Percentiles rank a stretch among this genome's conserved stretches.
These are phyloP conservation scores for Dorcus parallelipipedus DNA, from an alignment of 2,888 invertebrate species.

Conservation along the genomic window DNA sequence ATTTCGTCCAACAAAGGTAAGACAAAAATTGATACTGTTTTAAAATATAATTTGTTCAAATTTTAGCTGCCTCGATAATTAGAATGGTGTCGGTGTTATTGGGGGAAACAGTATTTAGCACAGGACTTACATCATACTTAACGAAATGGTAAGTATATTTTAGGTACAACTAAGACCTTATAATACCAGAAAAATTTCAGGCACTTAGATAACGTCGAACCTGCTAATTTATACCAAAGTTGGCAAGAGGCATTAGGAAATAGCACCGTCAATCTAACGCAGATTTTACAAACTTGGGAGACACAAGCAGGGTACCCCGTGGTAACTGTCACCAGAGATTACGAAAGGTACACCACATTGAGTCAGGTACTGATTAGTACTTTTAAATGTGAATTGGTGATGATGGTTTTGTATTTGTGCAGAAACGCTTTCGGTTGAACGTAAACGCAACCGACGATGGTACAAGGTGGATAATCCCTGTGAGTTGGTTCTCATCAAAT, in stretches of 20 bases:
- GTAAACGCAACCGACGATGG: conserved; percentile 46
- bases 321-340: conserved; percentile 14
- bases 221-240: conserved; percentile 1
- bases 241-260: background rate
- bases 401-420: background rate
- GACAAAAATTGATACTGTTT: no score
- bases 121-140: conserved; percentile 1
- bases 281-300: conserved; percentile 12
- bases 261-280: conserved; percentile 1
- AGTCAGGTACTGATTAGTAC: conserved; percentile 33
- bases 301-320: conserved; percentile 20
- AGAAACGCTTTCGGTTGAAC: background rate
- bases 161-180: background rate
- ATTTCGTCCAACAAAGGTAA: conserved; percentile 62
- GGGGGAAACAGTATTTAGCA: background rate
- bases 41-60: no score
- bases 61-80: conserved; percentile 13
- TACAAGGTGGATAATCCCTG: conserved; percentile 7
- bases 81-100: conserved; percentile 7
- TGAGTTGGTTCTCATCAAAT: conserved; percentile 6
- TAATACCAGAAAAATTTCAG: background rate
- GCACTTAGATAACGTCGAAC: conserved; percentile 3
- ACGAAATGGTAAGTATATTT: background rate
- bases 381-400: no score
- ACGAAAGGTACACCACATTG: conserved; percentile 32